Evolutionary conservation across 1,140 invertebrate genomes (phyloP), one percentile per base, ranked within the genome.

Genomic region (Pseudomyrmex cubaensis): DNA sequence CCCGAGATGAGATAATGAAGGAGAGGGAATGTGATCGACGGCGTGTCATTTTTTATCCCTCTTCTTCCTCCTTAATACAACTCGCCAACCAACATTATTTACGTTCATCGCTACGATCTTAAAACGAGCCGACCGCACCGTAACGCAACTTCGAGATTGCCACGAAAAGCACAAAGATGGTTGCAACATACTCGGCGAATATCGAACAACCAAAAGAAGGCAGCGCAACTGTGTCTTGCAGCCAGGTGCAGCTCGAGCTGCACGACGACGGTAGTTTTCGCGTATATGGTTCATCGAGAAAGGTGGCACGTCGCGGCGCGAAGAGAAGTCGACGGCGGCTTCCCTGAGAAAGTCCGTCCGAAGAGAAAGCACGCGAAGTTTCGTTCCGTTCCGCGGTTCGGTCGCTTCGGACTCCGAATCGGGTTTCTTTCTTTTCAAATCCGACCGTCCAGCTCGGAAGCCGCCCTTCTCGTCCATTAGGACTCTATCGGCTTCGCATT

Each of bases 311-410:
- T 78, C 52, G 44, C 13, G 17, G 17, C 74, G 17, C 54, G 20
- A 48, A 12, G 64, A 61, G 44, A 72, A 77, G 63, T 76, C 35
- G 12, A 67, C 17, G 63, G 73, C 17, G 17, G 48, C 13, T 17
- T 22, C 13, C 59, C 35, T 35, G 86, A 73, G 86, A 87, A 86
- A 87, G 84, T 82, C 35, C 35, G 25, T 67, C 67, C 44, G 57
- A 85, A 15, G 73, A 62, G 80, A 87, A 87, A 87, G 86, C 84
- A 87, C 67, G 59, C 25, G 56, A 46, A 75, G 76, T 76, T 76
- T 46, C 73, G 50, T 82, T 85, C 61, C 52, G 70, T 46, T 69
- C 35, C 35, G 35, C 67, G 67, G 52, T 80, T 78, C 50, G n/a
- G 17, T 72, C 59, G 35, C 10, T 22, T 44, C 57, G 52, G 35